These are phyloP conservation scores for Adelges cooleyi DNA, from an alignment of 1,140 invertebrate species.

Conservation along the genomic window DNA sequence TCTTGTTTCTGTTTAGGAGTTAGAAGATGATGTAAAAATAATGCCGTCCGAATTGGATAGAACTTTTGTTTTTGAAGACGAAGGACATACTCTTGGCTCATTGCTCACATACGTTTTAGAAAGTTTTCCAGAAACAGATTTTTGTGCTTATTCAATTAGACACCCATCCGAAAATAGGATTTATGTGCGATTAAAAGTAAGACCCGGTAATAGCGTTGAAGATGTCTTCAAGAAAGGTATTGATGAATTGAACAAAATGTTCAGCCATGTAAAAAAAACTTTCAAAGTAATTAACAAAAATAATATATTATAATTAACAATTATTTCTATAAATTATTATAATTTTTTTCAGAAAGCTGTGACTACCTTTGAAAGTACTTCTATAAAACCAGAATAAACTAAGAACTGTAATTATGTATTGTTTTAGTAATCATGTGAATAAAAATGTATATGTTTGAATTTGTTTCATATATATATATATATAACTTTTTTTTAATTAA, in stretches of 20 bases:
- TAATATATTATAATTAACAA: too few species aligned
- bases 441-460: background rate
- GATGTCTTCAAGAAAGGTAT: constrained; percentile 29
- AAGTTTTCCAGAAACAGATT: constrained; percentile 28
- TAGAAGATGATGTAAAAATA: background rate
- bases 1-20: constrained; percentile 5
- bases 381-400: background rate
- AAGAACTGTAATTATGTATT: background rate
- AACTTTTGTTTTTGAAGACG: constrained; percentile 29
- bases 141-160: constrained; percentile 28
- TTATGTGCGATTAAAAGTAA: constrained; percentile 29
- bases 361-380: constrained; percentile 1
- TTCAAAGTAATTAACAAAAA: constrained; percentile 1
- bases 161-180: constrained; percentile 29
- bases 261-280: constrained; percentile 22
- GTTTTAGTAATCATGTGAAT: background rate
- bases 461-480: too few species aligned
- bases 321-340: background rate
- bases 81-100: constrained; percentile 29
- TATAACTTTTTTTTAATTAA: too few species aligned
- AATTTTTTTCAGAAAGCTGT: background rate
- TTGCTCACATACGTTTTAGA: constrained; percentile 24
- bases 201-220: constrained; percentile 7
- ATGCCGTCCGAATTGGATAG: constrained; percentile 7
- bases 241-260: constrained; percentile 21